Evolutionary conservation across 2,113 vertebrate species (phyloP).

Genomic region (Saccopteryx bilineata): DNA sequence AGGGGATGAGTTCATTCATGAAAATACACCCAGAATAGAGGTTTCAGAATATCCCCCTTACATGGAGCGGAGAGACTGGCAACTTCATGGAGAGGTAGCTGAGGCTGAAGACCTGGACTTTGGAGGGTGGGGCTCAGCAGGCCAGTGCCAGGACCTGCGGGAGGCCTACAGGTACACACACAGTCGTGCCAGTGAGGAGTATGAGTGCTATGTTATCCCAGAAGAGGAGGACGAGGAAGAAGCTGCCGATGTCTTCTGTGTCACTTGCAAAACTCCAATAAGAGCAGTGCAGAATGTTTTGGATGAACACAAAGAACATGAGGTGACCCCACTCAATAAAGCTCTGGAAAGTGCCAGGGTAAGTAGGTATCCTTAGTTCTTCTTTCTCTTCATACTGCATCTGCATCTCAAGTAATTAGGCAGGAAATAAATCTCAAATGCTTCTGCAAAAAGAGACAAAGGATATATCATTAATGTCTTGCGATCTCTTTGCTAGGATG

Average conservation of each 20-base stretch:
- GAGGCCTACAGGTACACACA: constrained; percentile 76
- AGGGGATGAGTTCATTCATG: constrained; percentile 80
- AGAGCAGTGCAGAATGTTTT: constrained; percentile 83
- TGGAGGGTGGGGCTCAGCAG: neutral
- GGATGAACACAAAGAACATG: constrained; percentile 86
- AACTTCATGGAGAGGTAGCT: neutral
- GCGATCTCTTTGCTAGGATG: constrained; percentile 85
- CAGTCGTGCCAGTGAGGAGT: constrained; percentile 72
- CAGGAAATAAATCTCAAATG: neutral
- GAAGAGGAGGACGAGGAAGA: constrained; percentile 85
- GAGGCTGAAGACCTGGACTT: constrained; percentile 64
- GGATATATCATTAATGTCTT: neutral
- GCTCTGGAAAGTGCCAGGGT: constrained; percentile 90
- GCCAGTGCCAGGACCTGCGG: constrained; percentile 71
- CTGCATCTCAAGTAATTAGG: neutral
- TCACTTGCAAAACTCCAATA: constrained; percentile 87
- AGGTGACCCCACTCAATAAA: constrained; percentile 85
- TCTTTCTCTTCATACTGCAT: neutral
- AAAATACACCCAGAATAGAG: constrained; percentile 37
- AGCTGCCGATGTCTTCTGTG: constrained; percentile 86
- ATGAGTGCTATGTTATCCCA: constrained; percentile 72
- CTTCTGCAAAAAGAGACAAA: neutral
- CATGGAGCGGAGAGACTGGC: constrained; percentile 59
- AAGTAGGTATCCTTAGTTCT: neutral
- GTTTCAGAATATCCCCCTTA: constrained; percentile 50